Percentiles rank a stretch among this genome's conserved stretches.
Conservation (phyloP, 2,888 invertebrate genomes). For the Eupithecia abbreviata region DNA sequence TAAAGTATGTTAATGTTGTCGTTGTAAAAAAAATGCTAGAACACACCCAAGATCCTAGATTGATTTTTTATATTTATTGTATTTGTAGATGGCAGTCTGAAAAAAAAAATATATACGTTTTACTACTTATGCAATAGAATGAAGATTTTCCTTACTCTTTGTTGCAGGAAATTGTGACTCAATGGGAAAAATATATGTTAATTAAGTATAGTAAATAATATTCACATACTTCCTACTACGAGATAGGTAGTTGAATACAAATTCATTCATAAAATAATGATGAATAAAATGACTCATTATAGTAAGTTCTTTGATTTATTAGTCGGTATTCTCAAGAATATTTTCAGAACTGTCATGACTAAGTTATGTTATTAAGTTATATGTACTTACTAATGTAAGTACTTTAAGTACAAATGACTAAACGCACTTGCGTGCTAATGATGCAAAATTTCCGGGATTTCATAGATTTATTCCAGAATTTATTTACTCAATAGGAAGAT, state of each 20-base stretch:
- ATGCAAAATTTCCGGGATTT: neutral
- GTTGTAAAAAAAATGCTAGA: neutral
- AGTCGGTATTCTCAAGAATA: constrained; percentile 38
- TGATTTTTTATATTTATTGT: no score
- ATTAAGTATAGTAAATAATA: constrained; percentile 15
- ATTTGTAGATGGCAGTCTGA: neutral
- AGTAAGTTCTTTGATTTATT: constrained; percentile 33
- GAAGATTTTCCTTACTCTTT: constrained; percentile 22
- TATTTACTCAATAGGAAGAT: neutral
- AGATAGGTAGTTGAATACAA: constrained; percentile 18
- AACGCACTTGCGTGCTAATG: neutral
- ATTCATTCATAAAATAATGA: constrained; percentile 38
- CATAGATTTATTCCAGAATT: neutral
- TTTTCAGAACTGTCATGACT: constrained; percentile 41
- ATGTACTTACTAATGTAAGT: neutral
- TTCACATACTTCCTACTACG: constrained; percentile 16
- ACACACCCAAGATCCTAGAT: neutral
- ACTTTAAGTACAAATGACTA: constrained; percentile 9
- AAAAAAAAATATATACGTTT: neutral
- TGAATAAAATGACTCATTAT: constrained; percentile 42
- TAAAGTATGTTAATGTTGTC: neutral
- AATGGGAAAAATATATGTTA: constrained; percentile 41
- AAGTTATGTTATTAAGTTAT: constrained; percentile 24
- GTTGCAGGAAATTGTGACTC: constrained; percentile 45
- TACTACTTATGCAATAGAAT: neutral